Percentiles rank a stretch among this genome's conserved stretches.
Evolutionary conservation across 2,797 vertebrate species (phyloP).

Genomic region (Tolypeutes matacus): DNA sequence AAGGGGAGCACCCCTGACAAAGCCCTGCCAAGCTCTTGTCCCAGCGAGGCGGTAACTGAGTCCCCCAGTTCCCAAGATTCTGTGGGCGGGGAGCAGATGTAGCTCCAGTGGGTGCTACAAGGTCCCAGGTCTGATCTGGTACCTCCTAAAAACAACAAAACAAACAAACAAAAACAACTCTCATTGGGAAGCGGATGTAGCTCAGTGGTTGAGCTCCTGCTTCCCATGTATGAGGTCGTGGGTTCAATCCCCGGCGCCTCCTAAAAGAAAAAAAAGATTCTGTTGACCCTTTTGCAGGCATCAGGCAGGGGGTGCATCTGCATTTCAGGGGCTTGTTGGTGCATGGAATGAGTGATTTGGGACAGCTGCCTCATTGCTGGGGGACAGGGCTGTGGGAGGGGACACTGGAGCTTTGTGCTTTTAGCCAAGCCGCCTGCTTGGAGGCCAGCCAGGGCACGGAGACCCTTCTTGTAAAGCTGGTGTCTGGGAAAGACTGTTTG

Average conservation of each 20-base stretch:
- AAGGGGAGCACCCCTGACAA: not conserved
- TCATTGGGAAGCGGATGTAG: too few relatives aligned
- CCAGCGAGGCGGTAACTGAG: not conserved
- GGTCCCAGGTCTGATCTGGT: too few relatives aligned
- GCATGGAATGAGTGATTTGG: not conserved
- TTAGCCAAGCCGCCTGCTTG: not conserved
- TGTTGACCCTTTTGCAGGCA: not conserved
- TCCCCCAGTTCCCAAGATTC: not conserved
- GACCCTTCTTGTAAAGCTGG: slow-evolving; percentile 1
- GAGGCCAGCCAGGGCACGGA: slow-evolving; percentile 23
- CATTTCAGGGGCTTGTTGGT: not conserved
- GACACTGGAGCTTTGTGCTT: not conserved
- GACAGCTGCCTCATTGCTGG: slow-evolving; percentile 16
- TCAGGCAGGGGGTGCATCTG: not conserved
- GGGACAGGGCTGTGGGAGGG: not conserved
- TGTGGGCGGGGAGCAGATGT: too few relatives aligned
- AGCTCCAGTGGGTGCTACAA: too few relatives aligned
- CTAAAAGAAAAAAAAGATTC: not conserved
- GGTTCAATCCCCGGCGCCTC: too few relatives aligned
- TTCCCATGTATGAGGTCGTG: too few relatives aligned
- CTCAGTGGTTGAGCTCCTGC: too few relatives aligned
- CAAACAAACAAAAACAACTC: too few relatives aligned
- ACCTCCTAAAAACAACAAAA: too few relatives aligned
- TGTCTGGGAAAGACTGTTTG: not conserved
- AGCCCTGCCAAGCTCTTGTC: not conserved